These are phyloP conservation scores for Tromatobia lineatoria DNA, from an alignment of 2,888 invertebrate genomes.

Conservation along the genomic window DNA sequence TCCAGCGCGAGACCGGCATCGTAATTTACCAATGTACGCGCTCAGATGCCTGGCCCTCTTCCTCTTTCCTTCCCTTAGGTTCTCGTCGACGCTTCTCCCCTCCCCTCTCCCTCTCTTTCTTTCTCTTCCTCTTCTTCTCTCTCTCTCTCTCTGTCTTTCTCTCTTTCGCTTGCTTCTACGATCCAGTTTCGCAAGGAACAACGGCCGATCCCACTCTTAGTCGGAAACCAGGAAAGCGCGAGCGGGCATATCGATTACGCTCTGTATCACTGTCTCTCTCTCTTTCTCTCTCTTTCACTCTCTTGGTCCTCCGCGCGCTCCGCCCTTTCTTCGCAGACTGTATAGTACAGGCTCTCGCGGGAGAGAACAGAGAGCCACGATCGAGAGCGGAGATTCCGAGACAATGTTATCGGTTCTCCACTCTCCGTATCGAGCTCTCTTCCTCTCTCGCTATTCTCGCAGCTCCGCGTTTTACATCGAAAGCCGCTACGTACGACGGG, in stretches of 20 bases:
- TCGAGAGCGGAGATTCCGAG: constrained; percentile 62
- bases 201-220: constrained; percentile 44
- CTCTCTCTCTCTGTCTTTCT: not conserved
- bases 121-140: not conserved
- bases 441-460: not conserved
- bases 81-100: not conserved
- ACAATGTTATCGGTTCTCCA: constrained; percentile 68
- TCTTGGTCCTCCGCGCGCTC: not conserved
- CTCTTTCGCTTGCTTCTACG: not conserved
- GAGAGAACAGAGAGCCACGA: constrained; percentile 49
- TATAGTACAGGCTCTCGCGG: not conserved
- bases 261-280: constrained; percentile 41
- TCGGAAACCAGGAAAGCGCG: constrained; percentile 57
- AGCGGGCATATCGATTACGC: constrained; percentile 62
- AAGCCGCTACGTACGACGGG: constrained; percentile 29
- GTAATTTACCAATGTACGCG: constrained; percentile 63
- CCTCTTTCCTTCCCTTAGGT: not conserved
- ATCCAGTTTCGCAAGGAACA: constrained; percentile 44
- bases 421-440: constrained; percentile 36
- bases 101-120: not conserved
- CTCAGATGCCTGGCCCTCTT: constrained; percentile 21
- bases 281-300: constrained; percentile 44
- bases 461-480: constrained; percentile 54
- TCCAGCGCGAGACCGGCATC: constrained; percentile 61
- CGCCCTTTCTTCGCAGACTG: constrained; percentile 12